A percentile compares a stretch with the other conserved stretches of the same genome.
Conservation (phyloP, 2,113 vertebrate genomes). For the Serranochromis macrocephalus region DNA sequence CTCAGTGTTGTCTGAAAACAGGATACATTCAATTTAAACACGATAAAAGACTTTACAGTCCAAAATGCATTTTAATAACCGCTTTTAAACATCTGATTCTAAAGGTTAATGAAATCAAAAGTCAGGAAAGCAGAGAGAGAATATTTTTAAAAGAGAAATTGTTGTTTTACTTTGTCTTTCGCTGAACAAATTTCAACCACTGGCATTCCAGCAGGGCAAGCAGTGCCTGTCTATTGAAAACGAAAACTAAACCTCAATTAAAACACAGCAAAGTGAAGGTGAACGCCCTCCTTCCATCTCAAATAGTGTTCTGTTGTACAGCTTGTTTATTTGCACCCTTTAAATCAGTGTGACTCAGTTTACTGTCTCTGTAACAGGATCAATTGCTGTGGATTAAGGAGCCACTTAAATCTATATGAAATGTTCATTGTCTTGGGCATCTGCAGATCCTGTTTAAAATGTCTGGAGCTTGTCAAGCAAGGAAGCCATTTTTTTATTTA, state of each 20-base stretch:
- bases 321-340: background rate
- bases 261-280: background rate
- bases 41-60: background rate
- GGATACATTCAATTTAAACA: background rate
- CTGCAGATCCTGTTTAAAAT: background rate
- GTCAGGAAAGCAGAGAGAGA: background rate
- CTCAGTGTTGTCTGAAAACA: background rate
- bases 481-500: background rate
- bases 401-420: background rate
- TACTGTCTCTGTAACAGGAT: background rate
- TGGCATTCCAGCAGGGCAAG: background rate
- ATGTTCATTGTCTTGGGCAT: background rate
- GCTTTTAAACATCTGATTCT: fast-evolving
- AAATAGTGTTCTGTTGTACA: background rate
- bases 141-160: fast-evolving
- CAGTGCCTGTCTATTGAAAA: background rate
- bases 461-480: background rate
- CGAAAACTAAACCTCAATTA: fast-evolving
- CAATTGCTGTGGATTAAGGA: background rate
- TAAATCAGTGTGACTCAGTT: background rate
- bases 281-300: background rate
- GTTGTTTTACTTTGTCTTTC: background rate
- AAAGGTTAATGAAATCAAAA: background rate
- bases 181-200: background rate
- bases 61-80: background rate